Percentiles rank a stretch among this genome's conserved stretches.
Evolutionary conservation across 2,113 vertebrate genomes (phyloP).

Genomic region (Lepisosteus osseus): DNA sequence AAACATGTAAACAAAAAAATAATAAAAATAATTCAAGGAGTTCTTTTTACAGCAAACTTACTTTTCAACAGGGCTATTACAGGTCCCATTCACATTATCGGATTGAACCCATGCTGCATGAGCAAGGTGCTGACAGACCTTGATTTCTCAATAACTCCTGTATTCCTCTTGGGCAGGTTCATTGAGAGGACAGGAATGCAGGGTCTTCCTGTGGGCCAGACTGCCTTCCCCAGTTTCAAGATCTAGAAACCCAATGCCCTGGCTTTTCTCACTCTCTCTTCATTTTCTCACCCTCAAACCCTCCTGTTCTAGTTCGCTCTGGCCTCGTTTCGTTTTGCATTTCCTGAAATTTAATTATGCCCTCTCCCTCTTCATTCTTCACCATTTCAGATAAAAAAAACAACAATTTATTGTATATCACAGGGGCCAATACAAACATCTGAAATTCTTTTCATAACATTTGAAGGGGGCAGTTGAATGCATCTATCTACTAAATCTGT

Average conservation of each 20-base stretch:
- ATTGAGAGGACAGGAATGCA: constrained; percentile 83
- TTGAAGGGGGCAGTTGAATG: too few species aligned
- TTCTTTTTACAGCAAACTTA: constrained; percentile 71
- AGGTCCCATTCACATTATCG: constrained; percentile 84
- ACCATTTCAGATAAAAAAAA: constrained; percentile 51
- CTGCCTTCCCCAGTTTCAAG: constrained; percentile 66
- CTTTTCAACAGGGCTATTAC: constrained; percentile 90
- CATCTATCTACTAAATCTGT: constrained; percentile 48
- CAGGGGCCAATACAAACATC: constrained; percentile 39
- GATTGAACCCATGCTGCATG: constrained; percentile 86
- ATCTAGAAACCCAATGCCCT: constrained; percentile 65
- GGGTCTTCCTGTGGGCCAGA: constrained; percentile 79
- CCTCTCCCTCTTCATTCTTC: constrained; percentile 57
- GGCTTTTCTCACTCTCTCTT: constrained; percentile 14
- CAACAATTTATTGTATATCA: constrained; percentile 37
- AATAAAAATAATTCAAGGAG: constrained; percentile 81
- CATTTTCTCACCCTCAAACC: neutral
- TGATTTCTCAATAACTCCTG: constrained; percentile 92
- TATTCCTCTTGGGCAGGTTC: constrained; percentile 84
- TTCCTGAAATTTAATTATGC: constrained; percentile 20
- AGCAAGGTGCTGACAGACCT: constrained; percentile 88
- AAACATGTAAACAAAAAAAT: constrained; percentile 85
- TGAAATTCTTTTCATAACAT: too few species aligned
- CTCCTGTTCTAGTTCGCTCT: constrained; percentile 5
- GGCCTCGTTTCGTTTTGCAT: too few species aligned